Conservation (phyloP, 2,113 vertebrate genomes). For the Dipodomys stephensi region DNA sequence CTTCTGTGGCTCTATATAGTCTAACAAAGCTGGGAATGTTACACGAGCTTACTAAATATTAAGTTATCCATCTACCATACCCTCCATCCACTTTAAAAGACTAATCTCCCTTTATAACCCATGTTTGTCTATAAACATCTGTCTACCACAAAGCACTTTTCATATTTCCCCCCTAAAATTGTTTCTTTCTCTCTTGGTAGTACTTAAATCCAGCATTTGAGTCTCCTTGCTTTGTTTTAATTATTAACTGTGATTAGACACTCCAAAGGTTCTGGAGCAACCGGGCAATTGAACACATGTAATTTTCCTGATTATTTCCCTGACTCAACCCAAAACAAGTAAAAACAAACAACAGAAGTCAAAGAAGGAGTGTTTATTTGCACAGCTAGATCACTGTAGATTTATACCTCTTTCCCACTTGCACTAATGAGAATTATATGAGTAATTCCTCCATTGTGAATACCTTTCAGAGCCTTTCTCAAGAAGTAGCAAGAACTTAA, state of each 20-base stretch:
- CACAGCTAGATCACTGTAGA: slow-evolving; percentile 50
- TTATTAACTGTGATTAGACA: slow-evolving; percentile 82
- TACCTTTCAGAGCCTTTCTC: slow-evolving; percentile 44
- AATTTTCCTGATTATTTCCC: slow-evolving; percentile 83
- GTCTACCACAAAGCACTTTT: slow-evolving; percentile 32
- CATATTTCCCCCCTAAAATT: slow-evolving; percentile 45
- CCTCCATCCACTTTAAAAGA: slow-evolving; percentile 18
- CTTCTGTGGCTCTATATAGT: background rate
- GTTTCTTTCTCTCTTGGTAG: slow-evolving; percentile 66
- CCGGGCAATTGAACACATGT: slow-evolving; percentile 75
- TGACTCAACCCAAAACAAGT: slow-evolving; percentile 79
- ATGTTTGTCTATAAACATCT: slow-evolving; percentile 39
- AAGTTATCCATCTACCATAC: background rate
- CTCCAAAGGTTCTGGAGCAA: slow-evolving; percentile 76
- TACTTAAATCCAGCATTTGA: slow-evolving; percentile 73
- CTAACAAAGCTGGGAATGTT: background rate
- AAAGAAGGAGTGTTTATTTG: slow-evolving; percentile 71
- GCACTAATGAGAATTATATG: slow-evolving; percentile 55
- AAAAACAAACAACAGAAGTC: slow-evolving; percentile 80
- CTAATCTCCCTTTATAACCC: background rate
- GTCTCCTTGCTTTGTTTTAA: slow-evolving; percentile 76
- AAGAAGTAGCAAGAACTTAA: slow-evolving; percentile 15
- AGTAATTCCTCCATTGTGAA: slow-evolving; percentile 3
- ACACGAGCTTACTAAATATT: background rate
- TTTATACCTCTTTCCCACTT: slow-evolving; percentile 54